Base-by-base conservation (phyloP, 2,113 vertebrate genomes). In the Myotis yumanensis region DNA sequence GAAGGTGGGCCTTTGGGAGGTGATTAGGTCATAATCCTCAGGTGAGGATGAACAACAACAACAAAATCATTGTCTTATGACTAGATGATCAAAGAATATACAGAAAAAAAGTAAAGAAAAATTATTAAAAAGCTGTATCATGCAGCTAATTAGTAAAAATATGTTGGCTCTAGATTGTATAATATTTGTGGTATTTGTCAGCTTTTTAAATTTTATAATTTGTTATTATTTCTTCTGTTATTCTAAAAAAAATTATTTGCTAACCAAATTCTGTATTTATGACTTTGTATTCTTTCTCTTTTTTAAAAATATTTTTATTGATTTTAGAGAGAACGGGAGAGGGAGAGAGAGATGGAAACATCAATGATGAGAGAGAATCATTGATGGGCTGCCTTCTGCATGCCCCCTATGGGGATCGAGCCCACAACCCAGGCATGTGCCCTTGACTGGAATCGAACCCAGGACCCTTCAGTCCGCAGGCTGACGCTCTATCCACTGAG, bases 81-180 rank as follows among this genome's bases (percentile, higher is more conserved):
- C 11, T 52, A 59, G 35, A 54, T 71, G 3, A 52, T 75, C 30
- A 64, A 86, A 86, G 25, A 85, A 46, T 72, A 72, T 57, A 76
- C 23, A 66, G 35, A 92, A 92, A 92, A 92, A 84, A 46, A 22
- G 4, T 76, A 80, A 14, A 86, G 59, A 85, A 82, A 71, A 90
- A 75, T 79, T 54, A 40, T 81, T 73, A 71, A 59, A 54, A 72
- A 86, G 25, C 7, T 37, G 14, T 69, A 15, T 72, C 11, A 59
- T 80, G 37, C 8, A 80, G 30, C n/a, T 62, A 79, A 75, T 81
- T 69, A 35, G 75, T 51, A 46, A 68, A 82, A 95, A 57, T 57
- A 52, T 86, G 11, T 18, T 57, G 4, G 76, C 54, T 94, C 46
- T 81, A 85, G 28, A 62, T 85, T 81, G 71, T 90, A 59, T 81